Evolutionary conservation across 2,888 invertebrate genomes (phyloP), one percentile per base, ranked within the genome.

Genomic region (Acanthosepion pharaonis): DNA sequence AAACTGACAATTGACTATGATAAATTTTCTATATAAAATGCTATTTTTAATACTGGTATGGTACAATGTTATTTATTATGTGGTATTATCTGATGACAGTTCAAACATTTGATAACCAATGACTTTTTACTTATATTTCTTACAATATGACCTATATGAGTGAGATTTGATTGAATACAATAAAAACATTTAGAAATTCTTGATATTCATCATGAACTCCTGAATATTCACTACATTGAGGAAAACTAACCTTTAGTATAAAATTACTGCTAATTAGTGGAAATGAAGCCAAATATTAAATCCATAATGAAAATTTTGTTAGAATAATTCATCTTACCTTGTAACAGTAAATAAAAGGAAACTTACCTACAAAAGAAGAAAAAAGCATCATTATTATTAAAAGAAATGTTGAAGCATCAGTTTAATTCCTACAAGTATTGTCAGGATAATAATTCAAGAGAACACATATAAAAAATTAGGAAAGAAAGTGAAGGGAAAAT

Each of bases 331-430:
- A 15, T 78, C 78, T 78, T 78, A 78, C 78, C 78, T 78, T n/a
- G n/a, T n/a, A 33, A 18, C n/a, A 78, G 78, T 78, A 78, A 78
- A 78, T 18, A 78, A 78, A 78, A 78, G 0, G 78, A 78, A 78
- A 78, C 78, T 78, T 78, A 78, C 78, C 78, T 78, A 78, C n/a
- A 78, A 78, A 78, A 78, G 78, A 78, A 78, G n/a, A 78, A 78
- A 78, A 78, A 78, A 9, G 42, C 42, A 78, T 33, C 33, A 78
- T n/a, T n/a, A 33, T 78, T 78, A 33, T n/a, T 78, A 78, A 78
- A 78, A 78, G 78, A 78, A n/a, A 23, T 20, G 20, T 59, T 59
- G 59, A 23, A 5, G 5, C 59, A 59, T 23, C 59, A 59, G 78
- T 78, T 11, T 78, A 15, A 78, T n/a, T n/a, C 4, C n/a, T n/a